Percentiles rank a stretch among this genome's conserved stretches.
Conservation (phyloP, 2,113 vertebrate genomes). For the Prinia subflava region DNA sequence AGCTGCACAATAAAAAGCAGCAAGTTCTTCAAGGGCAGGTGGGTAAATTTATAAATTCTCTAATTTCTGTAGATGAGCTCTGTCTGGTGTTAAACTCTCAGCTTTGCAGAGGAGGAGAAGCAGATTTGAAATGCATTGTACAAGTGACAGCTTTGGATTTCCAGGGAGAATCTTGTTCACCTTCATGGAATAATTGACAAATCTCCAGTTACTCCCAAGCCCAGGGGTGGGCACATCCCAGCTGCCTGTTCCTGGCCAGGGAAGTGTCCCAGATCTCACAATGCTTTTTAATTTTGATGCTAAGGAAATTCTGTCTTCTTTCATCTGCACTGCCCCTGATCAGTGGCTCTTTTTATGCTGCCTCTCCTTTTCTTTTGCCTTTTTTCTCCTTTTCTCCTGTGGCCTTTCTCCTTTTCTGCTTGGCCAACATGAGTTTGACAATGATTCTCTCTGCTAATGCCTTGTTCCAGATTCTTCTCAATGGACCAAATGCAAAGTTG, state of each 20-base stretch:
- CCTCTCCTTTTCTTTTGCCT: neutral
- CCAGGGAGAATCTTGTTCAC: neutral
- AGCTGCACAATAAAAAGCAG: constrained; percentile 70
- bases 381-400: no score
- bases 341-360: neutral
- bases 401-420: neutral
- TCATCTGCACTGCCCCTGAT: neutral
- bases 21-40: constrained; percentile 71
- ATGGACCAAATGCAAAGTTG: neutral
- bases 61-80: accelerated
- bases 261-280: neutral
- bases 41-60: neutral
- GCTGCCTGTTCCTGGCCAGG: neutral
- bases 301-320: neutral
- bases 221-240: neutral
- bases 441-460: neutral
- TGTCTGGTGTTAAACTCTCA: neutral
- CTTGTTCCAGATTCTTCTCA: neutral
- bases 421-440: neutral
- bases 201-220: neutral
- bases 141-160: neutral
- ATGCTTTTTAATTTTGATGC: neutral
- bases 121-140: neutral
- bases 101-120: neutral
- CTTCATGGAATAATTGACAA: neutral